Evolutionary conservation across 92 coral and sea anemone genomes (phyloP).

Genomic region (Pocillopora grandis): DNA sequence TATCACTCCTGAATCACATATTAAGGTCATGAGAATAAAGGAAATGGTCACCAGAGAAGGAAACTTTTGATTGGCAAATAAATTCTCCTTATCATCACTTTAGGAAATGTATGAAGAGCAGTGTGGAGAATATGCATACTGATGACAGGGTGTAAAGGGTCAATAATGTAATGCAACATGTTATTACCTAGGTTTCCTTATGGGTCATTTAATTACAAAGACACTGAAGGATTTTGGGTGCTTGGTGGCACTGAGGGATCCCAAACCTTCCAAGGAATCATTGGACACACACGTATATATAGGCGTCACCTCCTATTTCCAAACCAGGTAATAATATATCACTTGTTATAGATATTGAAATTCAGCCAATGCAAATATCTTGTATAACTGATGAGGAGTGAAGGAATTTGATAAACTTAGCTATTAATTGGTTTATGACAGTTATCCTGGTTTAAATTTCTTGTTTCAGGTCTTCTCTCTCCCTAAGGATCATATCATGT

Average conservation of each 20-base stretch:
- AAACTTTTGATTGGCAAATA: too few species aligned
- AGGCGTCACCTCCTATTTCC: constrained; percentile 51
- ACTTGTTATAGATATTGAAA: neutral
- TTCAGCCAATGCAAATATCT: neutral
- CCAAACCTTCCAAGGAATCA: constrained; percentile 75
- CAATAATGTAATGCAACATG: neutral
- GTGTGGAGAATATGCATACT: too few species aligned
- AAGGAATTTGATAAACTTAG: neutral
- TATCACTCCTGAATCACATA: too few species aligned
- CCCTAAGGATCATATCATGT: constrained; percentile 55
- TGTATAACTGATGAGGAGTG: neutral
- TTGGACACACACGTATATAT: constrained; percentile 87
- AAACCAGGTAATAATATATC: constrained; percentile 24
- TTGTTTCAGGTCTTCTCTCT: constrained; percentile 45
- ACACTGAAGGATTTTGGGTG: constrained; percentile 96
- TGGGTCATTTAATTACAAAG: constrained; percentile 72
- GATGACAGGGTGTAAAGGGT: neutral
- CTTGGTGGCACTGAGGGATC: constrained; percentile 85
- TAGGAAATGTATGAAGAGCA: too few species aligned
- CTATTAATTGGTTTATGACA: neutral
- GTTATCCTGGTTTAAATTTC: neutral
- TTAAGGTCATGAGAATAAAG: too few species aligned
- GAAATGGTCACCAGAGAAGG: too few species aligned
- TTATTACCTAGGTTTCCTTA: constrained; percentile 57
- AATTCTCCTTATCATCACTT: too few species aligned